These are phyloP conservation scores for Ephestia elutella DNA, from an alignment of 1,140 invertebrate species.

Conservation along the genomic window DNA sequence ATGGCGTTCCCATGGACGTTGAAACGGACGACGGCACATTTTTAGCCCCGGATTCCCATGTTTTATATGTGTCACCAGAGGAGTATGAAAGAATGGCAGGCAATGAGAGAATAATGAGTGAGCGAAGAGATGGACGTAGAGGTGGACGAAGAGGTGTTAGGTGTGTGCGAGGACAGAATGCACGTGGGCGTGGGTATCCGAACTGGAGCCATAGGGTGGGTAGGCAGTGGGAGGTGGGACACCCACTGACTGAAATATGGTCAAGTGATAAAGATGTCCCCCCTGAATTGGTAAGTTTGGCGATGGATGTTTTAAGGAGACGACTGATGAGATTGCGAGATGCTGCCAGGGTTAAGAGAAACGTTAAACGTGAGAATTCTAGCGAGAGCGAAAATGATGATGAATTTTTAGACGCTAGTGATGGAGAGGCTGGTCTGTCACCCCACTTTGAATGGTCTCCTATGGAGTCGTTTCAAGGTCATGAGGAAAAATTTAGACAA, in stretches of 20 bases:
- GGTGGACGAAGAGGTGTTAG: neutral
- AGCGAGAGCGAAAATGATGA: neutral
- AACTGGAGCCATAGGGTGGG: neutral
- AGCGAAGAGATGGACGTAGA: neutral
- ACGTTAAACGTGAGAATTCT: too few species aligned
- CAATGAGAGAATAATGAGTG: too few species aligned
- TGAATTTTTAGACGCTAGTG: neutral
- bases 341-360: neutral
- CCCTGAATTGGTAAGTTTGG: neutral
- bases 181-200: neutral
- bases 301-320: neutral
- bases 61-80: too few species aligned
- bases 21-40: too few species aligned
- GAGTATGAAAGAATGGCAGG: too few species aligned
- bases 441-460: neutral
- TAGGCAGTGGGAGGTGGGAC: neutral
- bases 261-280: neutral
- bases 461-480: neutral
- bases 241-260: neutral
- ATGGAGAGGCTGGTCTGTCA: neutral
- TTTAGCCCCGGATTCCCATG: too few species aligned
- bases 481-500: slow-evolving; percentile 17
- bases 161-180: neutral
- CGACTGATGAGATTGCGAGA: neutral
- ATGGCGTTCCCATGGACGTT: too few species aligned